Evolutionary conservation across 2,888 invertebrate species (phyloP).

Genomic region (Drosophila nr. perissopoda): DNA sequence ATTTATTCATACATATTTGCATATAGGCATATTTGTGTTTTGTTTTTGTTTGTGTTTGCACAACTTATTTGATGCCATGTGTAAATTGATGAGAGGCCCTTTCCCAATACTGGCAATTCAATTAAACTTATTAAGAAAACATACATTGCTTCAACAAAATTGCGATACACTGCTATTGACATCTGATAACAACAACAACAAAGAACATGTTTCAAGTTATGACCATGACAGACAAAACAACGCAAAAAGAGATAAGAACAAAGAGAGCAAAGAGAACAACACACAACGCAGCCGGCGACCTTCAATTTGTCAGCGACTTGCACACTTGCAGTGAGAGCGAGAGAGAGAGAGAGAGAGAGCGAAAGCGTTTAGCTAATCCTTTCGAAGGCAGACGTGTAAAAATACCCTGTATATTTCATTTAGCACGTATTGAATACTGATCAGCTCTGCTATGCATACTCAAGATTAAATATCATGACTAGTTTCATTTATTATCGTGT

Average conservation of each 20-base stretch:
- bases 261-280: neutral
- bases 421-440: neutral
- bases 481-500: constrained; percentile 19
- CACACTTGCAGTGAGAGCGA: neutral
- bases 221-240: constrained; percentile 42
- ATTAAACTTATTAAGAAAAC: constrained; percentile 49
- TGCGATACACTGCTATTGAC: constrained; percentile 30
- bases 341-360: neutral
- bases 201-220: constrained; percentile 8
- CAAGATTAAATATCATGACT: neutral
- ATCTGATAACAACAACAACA: constrained; percentile 40
- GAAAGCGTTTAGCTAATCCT: neutral
- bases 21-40: neutral
- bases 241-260: constrained; percentile 19
- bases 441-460: neutral
- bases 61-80: constrained; percentile 39
- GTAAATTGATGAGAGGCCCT: constrained; percentile 30
- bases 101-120: constrained; percentile 51
- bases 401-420: neutral
- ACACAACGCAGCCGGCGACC: neutral
- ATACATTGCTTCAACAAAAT: constrained; percentile 24
- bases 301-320: constrained; percentile 8
- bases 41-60: neutral
- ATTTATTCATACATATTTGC: constrained; percentile 7
- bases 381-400: neutral